These are phyloP conservation scores for Prionailurus viverrinus DNA, from an alignment of 2,113 vertebrate genomes.

Conservation along the genomic window DNA sequence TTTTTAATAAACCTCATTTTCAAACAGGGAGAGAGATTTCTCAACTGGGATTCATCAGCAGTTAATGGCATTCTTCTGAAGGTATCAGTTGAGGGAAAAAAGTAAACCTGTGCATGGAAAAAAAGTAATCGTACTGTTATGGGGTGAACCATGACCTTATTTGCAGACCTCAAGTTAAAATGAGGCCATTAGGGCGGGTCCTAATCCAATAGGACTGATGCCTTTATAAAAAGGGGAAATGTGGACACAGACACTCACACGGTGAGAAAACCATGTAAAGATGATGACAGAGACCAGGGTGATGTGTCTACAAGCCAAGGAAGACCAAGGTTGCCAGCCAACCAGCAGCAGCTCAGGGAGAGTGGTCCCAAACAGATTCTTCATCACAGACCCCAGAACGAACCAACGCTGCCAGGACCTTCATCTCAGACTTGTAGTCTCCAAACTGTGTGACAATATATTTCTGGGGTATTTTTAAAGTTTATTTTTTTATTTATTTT, in stretches of 20 bases:
- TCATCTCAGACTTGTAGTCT: background rate
- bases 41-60: background rate
- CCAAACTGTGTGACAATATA: background rate
- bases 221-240: background rate
- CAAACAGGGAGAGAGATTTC: background rate
- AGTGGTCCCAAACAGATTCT: background rate
- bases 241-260: background rate
- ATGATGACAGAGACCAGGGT: background rate
- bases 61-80: background rate
- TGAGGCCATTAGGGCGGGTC: background rate
- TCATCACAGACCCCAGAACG: background rate
- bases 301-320: background rate
- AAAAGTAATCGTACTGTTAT: background rate
- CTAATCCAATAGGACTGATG: background rate
- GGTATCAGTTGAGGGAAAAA: background rate
- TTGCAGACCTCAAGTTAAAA: background rate
- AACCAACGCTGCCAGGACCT: background rate
- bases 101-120: background rate
- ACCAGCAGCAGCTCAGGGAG: background rate
- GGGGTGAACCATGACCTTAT: background rate
- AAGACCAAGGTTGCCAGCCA: background rate
- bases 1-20: background rate
- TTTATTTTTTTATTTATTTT: too few species aligned
- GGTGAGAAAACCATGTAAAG: background rate
- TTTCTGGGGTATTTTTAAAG: background rate